Base-by-base conservation (phyloP, 2,888 invertebrate species). In the Drosophila anomelani region DNA sequence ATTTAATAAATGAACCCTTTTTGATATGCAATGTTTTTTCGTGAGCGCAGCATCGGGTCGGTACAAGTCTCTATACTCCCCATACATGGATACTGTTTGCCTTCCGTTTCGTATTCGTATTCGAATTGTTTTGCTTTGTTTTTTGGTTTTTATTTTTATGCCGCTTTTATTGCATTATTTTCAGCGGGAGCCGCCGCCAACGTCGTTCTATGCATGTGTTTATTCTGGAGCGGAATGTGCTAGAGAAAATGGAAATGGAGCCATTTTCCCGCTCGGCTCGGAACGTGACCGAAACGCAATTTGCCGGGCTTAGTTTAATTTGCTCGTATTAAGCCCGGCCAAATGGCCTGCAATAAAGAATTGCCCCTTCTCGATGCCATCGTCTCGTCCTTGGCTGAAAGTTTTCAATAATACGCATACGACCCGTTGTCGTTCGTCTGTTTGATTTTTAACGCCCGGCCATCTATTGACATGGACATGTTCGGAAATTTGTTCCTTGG, bases 111-210 rank as follows among this genome's bases (percentile, higher is more conserved):
- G 60, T 32, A 59, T 54, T 54, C 59, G 57, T 47, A 56, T 61
- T 49, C 43, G 70, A 60, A 53, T 41, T 58, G 39, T 41, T 60
- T 57, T 49, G 36, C 53, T 51, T 59, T 67, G 38, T 60, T 29
- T 75, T 32, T 34, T 54, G 57, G 57, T 75, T 76, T 87, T 81
- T 76, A 79, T 85, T 85, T 85, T 81, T 85, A 87, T 81, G 85
- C 61, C 82, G 72, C 32, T 85, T 85, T 85, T 85, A 85, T 89
- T 89, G 89, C 89, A 85, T 85, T 89, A 85, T 85, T 85, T 89
- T 74, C 73, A 72, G 71, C 75, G 59, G 41, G 54, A 29, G 46
- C 41, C 57, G 57, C 26, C 26, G 26, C 26, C 26, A 26, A 4
- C 26, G 39, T 41, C 70, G 59, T 78, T 78, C 62, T 63, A 63